Base-by-base conservation (phyloP, 1,140 invertebrate species). In the Cherax quadricarinatus region DNA sequence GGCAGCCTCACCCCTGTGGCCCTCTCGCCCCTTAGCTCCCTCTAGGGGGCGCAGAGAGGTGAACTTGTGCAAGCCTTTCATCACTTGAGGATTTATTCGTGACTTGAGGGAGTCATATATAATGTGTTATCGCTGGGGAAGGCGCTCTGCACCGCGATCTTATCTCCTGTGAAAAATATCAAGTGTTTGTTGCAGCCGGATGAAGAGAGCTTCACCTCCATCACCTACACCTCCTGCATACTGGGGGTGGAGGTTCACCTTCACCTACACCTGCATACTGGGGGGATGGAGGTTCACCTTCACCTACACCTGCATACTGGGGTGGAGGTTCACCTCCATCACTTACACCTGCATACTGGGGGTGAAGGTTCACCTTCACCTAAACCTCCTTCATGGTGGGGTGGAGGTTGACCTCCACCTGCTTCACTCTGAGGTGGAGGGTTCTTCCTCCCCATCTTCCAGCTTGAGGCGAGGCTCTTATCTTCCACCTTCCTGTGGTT, bases 1-100 rank as follows among this genome's bases (percentile, higher is more conserved):
- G 7, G 21, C 24, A 24, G 24, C 7, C 24, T 75, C 70, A 0
- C 4, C 70, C 21, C 24, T 21, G 24, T 9, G 7, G 14, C 5
- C 70, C 70, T n/a, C n/a, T 30, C 12, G 5, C 21, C 4, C n/a
- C n/a, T 75, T 21, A 30, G 24, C 5, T 30, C 7, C 12, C 24
- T 24, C 24, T 75, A 4, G 70, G 70, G 21, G 6, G 5, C 18
- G 7, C 21, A 24, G 7, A 6, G 4, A 3, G 70, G 21, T 30
- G 6, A 75, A 75, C 70, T 75, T 12, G 5, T 75, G 70, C 70
- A 75, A 75, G n/a, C 70, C 70, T 75, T 75, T 75, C 70, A 75
- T 75, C 70, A 75, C 70, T n/a, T 75, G 2, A 24, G 6, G 70
- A 24, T 75, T 30, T 75, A 75, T 75, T 24, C 70, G n/a, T 75